A percentile compares a stretch with the other conserved stretches of the same genome.
Conservation (phyloP, 2,888 invertebrate genomes). For the Plemyria rubiginata region DNA sequence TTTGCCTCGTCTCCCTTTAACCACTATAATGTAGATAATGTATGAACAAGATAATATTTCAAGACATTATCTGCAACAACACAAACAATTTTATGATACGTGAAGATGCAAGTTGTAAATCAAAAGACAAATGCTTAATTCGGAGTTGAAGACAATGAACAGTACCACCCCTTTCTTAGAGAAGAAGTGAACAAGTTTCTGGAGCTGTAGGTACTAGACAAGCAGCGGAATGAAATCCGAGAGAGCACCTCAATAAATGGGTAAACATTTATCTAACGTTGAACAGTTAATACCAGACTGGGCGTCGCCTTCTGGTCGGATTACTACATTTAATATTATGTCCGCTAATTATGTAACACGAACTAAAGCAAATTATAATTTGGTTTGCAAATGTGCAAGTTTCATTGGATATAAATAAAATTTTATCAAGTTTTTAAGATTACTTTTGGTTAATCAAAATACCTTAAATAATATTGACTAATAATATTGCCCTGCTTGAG, state of each 20-base stretch:
- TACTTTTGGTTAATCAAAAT: background rate
- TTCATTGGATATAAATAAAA: too few species aligned
- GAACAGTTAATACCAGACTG: conserved; percentile 55
- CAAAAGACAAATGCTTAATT: conserved; percentile 3
- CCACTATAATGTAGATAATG: too few species aligned
- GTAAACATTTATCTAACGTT: conserved; percentile 59
- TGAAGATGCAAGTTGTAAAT: background rate
- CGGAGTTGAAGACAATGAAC: background rate
- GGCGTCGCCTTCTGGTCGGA: conserved; percentile 45
- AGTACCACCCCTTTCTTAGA: conserved; percentile 14
- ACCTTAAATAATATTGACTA: too few species aligned
- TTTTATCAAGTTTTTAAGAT: too few species aligned
- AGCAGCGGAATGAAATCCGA: conserved; percentile 51
- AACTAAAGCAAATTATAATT: conserved; percentile 16
- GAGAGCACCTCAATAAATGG: conserved; percentile 58
- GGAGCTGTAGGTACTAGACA: conserved; percentile 40
- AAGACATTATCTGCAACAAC: background rate
- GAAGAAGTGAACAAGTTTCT: conserved; percentile 50
- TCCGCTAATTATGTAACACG: conserved; percentile 33
- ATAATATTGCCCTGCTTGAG: too few species aligned
- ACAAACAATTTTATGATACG: background rate
- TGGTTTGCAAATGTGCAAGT: background rate
- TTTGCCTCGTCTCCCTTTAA: background rate
- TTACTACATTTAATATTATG: conserved; percentile 36
- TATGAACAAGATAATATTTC: background rate